These are phyloP conservation scores for Zeuzera pyrina DNA, from an alignment of 2,888 invertebrate species.

Conservation along the genomic window DNA sequence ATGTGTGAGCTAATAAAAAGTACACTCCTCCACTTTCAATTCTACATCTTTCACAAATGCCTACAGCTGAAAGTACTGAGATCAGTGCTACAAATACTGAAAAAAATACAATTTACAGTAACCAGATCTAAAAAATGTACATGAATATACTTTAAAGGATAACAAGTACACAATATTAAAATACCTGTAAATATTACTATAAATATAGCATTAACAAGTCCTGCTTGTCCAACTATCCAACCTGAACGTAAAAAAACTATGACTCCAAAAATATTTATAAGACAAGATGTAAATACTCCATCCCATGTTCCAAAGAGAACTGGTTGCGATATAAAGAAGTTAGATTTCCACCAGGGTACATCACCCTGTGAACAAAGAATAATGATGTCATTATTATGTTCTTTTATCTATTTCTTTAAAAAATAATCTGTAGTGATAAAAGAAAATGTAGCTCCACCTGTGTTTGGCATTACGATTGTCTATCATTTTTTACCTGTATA, in stretches of 20 bases:
- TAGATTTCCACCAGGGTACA: conserved; percentile 96
- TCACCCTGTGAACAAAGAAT: conserved; percentile 72
- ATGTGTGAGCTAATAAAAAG: conserved; percentile 93
- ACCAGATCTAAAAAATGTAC: not conserved
- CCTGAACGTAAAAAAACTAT: conserved; percentile 97
- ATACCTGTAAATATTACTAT: conserved; percentile 87
- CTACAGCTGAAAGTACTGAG: conserved; percentile 95
- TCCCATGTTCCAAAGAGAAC: conserved; percentile 98
- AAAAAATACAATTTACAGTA: conserved; percentile 26
- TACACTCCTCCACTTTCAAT: conserved; percentile 99
- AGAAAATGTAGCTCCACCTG: no score
- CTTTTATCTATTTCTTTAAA: no score
- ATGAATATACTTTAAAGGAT: not conserved
- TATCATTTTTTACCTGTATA: conserved; percentile 90
- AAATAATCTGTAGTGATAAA: conserved; percentile 12
- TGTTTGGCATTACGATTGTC: not conserved
- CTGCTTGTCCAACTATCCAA: conserved; percentile 97
- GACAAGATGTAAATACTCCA: conserved; percentile 97
- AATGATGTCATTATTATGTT: conserved; percentile 1
- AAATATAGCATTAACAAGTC: conserved; percentile 83
- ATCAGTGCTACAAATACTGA: conserved; percentile 90
- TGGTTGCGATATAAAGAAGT: conserved; percentile 96
- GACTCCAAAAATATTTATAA: conserved; percentile 98
- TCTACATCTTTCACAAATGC: conserved; percentile 95
- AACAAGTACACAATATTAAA: conserved; percentile 1